These are phyloP conservation scores for Halcyon badia DNA, from an alignment of 2,797 vertebrate species.

Conservation along the genomic window DNA sequence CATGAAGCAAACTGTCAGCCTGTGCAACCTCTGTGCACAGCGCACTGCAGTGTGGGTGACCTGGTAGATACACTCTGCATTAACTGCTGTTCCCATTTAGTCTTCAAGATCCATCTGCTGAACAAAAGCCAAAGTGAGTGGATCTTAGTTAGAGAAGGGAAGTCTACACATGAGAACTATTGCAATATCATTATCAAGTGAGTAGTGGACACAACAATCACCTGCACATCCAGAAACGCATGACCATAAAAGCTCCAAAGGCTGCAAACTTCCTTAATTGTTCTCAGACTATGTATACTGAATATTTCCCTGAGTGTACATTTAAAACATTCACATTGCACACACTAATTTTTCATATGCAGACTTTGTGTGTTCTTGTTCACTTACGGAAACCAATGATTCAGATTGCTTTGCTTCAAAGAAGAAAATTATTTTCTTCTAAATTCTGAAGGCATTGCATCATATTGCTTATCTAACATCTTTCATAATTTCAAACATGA, in stretches of 20 bases:
- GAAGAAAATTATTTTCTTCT: conserved; percentile 39
- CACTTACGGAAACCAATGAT: background rate
- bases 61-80: background rate
- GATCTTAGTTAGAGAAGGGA: background rate
- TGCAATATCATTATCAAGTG: background rate
- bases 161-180: background rate
- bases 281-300: background rate
- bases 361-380: background rate
- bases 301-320: background rate
- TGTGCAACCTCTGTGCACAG: background rate
- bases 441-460: conserved; percentile 54
- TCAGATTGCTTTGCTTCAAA: conserved; percentile 19
- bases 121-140: background rate
- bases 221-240: background rate
- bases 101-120: background rate
- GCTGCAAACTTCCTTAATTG: background rate
- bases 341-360: background rate
- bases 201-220: background rate
- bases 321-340: background rate
- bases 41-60: background rate
- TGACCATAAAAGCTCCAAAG: background rate
- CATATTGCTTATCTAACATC: conserved; percentile 66
- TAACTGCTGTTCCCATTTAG: background rate
- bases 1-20: background rate
- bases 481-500: conserved; percentile 52